Evolutionary conservation across 2,888 invertebrate genomes (phyloP).

Genomic region (Watsonalla binaria): DNA sequence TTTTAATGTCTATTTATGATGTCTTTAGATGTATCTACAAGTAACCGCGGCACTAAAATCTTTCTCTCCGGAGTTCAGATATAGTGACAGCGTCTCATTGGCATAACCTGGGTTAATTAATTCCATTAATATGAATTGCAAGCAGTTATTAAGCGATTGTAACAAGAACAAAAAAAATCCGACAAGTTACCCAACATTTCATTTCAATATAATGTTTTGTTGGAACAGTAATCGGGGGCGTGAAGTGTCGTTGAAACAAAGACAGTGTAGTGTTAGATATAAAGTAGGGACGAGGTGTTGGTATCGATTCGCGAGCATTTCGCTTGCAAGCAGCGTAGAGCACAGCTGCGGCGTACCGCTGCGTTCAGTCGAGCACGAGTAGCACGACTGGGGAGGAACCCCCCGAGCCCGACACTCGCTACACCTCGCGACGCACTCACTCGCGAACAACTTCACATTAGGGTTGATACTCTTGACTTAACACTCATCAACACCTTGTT

Average conservation of each 20-base stretch:
- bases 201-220: too few relatives aligned
- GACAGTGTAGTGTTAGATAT: slow-evolving; percentile 48
- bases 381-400: slow-evolving; percentile 42
- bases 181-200: too few relatives aligned
- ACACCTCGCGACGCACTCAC: slow-evolving; percentile 72
- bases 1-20: too few relatives aligned
- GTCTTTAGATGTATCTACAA: too few relatives aligned
- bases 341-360: slow-evolving; percentile 66
- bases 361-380: slow-evolving; percentile 58
- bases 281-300: slow-evolving; percentile 47
- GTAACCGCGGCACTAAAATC: too few relatives aligned
- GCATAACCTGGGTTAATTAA: too few relatives aligned
- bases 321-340: slow-evolving; percentile 34
- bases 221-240: slow-evolving; percentile 13
- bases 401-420: slow-evolving; percentile 55
- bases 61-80: too few relatives aligned
- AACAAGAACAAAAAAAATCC: too few relatives aligned
- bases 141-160: too few relatives aligned
- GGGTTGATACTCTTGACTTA: slow-evolving; percentile 36
- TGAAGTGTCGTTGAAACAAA: slow-evolving; percentile 71
- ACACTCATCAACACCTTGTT: not conserved
- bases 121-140: too few relatives aligned
- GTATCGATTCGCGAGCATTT: slow-evolving; percentile 74
- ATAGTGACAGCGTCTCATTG: too few relatives aligned
- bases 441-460: slow-evolving; percentile 57